Conservation (phyloP, 2,113 vertebrate genomes). For the Uria lomvia region DNA sequence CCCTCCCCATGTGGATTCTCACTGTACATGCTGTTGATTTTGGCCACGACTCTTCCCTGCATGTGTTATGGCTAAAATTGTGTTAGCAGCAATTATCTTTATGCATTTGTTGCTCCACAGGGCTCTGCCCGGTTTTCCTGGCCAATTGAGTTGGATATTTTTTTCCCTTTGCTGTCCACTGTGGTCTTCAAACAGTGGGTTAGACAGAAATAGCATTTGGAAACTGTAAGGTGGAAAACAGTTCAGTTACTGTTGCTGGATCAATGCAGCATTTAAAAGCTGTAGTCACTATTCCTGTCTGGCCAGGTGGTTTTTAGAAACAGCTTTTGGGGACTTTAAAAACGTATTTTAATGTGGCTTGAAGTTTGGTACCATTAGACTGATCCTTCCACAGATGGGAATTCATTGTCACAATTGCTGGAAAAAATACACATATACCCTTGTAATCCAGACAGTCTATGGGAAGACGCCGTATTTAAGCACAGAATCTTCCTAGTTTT, state of each 20-base stretch:
- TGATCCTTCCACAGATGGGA: neutral
- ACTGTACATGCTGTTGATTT: conserved; percentile 53
- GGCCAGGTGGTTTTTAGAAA: neutral
- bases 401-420: neutral
- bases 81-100: conserved; percentile 59
- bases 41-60: conserved; percentile 39
- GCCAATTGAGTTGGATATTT: neutral
- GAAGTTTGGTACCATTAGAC: neutral
- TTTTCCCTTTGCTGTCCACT: neutral
- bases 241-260: conserved; percentile 11
- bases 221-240: conserved; percentile 7
- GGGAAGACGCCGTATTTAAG: neutral
- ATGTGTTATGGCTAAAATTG: conserved; percentile 35
- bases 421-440: neutral
- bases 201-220: conserved; percentile 47
- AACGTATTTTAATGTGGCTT: neutral
- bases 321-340: neutral
- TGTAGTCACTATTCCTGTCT: neutral
- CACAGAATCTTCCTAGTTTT: neutral
- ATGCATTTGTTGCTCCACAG: conserved; percentile 40
- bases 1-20: conserved; percentile 45
- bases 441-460: neutral
- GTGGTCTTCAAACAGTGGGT: neutral
- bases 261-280: neutral
- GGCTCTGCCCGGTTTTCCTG: conserved; percentile 30